phyloP scores from a whole-genome alignment of 2,113 vertebrate species.

The Dromas ardeola region DNA sequence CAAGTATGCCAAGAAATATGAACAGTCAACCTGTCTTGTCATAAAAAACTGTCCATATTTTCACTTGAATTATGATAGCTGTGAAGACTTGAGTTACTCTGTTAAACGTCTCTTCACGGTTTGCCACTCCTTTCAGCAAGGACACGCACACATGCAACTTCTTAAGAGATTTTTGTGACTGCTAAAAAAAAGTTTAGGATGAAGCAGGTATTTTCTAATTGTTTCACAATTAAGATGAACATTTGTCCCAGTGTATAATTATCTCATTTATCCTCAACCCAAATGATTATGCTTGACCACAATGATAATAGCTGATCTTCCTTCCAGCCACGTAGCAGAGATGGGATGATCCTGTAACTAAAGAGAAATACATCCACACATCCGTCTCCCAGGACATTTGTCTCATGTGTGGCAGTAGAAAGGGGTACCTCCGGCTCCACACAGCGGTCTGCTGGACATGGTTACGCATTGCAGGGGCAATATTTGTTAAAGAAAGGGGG shows the following conservation, averaged over 20 bases:
- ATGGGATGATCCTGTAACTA: neutral
- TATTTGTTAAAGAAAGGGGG: neutral
- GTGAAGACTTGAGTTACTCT: neutral
- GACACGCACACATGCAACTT: neutral
- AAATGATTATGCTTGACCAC: neutral
- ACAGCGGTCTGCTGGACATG: accelerated
- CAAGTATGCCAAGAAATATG: neutral
- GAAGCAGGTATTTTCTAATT: neutral
- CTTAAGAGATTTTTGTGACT: neutral
- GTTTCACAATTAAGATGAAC: neutral
- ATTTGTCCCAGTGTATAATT: neutral
- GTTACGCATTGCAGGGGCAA: no score
- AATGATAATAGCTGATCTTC: neutral
- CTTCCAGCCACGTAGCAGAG: neutral
- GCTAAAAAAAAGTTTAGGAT: neutral
- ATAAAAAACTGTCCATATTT: neutral
- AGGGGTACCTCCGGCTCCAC: neutral
- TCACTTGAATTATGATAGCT: neutral
- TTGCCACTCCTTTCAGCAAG: neutral
- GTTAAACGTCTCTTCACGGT: neutral
- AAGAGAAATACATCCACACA: neutral
- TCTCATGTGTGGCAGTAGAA: neutral
- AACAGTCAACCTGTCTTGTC: neutral
- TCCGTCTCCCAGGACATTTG: neutral
- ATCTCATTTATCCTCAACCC: neutral